Conservation (phyloP, 2,888 invertebrate species). For the Ctena decussata region DNA sequence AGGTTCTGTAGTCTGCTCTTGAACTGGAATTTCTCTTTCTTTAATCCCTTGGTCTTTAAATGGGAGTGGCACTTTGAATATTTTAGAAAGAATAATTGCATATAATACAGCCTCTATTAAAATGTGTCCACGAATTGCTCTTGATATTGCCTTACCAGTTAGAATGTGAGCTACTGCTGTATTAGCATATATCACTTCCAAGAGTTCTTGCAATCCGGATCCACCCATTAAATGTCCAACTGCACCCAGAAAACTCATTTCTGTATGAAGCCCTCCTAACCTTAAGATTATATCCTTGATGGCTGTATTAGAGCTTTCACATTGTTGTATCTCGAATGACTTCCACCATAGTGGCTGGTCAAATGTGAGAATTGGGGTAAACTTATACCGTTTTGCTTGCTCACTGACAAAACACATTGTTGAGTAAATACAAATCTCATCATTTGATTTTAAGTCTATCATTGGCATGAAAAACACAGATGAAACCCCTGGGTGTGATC, state of each 20-base stretch:
- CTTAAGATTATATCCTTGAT: background rate
- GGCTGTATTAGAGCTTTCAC: background rate
- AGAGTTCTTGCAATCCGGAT: conserved; percentile 13
- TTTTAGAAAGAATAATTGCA: background rate
- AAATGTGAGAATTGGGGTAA: conserved; percentile 52
- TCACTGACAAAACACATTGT: conserved; percentile 37
- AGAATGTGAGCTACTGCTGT: conserved; percentile 1
- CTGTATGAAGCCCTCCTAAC: conserved; percentile 31
- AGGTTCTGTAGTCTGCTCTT: background rate
- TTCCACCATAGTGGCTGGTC: conserved; percentile 64
- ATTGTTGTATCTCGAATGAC: conserved; percentile 20
- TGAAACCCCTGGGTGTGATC: conserved; percentile 31
- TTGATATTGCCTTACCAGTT: conserved; percentile 25
- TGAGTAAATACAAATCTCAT: conserved; percentile 51
- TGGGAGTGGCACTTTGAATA: background rate
- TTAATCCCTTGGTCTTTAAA: background rate
- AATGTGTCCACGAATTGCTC: conserved; percentile 13
- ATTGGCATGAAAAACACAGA: conserved; percentile 54
- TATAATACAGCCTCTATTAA: background rate
- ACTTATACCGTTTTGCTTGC: conserved; percentile 25
- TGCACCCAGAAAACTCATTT: conserved; percentile 19
- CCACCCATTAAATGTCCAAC: conserved; percentile 16
- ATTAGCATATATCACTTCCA: conserved; percentile 1
- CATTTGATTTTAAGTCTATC: conserved; percentile 54
- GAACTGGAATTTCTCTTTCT: background rate